These are phyloP conservation scores for Scaptodrosophila lebanonensis DNA, from an alignment of 1,140 invertebrate species.

Conservation along the genomic window DNA sequence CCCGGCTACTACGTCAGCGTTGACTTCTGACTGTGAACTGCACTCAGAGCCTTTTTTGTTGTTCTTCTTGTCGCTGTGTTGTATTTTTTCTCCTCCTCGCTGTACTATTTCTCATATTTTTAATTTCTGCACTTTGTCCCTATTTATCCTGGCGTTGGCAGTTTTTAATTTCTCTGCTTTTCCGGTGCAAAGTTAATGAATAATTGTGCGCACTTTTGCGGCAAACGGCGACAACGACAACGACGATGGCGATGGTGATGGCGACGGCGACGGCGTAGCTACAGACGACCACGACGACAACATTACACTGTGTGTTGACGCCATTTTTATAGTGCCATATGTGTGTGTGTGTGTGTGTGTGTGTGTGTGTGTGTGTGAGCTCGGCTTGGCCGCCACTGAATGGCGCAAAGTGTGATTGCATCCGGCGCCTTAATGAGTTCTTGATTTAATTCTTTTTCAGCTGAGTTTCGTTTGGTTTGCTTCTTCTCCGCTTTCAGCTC, in stretches of 20 bases:
- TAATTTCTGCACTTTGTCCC: conserved; percentile 75
- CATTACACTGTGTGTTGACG: conserved; percentile 51
- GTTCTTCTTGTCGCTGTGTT: conserved; percentile 9
- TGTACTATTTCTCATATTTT: conserved; percentile 74
- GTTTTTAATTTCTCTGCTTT: conserved; percentile 76
- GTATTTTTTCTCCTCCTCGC: conserved; percentile 12
- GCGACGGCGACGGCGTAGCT: neutral
- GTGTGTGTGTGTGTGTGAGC: conserved; percentile 18
- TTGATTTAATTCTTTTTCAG: conserved; percentile 76
- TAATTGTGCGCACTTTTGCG: conserved; percentile 75
- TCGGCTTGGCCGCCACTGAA: conserved; percentile 48
- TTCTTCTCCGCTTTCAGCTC: conserved; percentile 18
- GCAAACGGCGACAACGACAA: conserved; percentile 51
- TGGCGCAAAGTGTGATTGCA: conserved; percentile 76
- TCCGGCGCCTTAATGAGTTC: conserved; percentile 76
- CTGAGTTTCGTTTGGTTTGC: conserved; percentile 64
- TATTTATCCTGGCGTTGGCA: conserved; percentile 75
- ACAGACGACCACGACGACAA: conserved; percentile 11
- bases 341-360: neutral
- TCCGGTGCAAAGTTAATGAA: conserved; percentile 75
- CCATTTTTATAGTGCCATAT: conserved; percentile 32
- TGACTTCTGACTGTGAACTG: too few relatives aligned
- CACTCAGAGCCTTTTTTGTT: conserved; percentile 1
- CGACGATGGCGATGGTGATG: conserved; percentile 24
- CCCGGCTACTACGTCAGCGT: conserved; percentile 31